A percentile compares a stretch with the other conserved stretches of the same genome.
phyloP scores from a whole-genome alignment of 1,140 invertebrate species.

The Trichogramma pretiosum region DNA sequence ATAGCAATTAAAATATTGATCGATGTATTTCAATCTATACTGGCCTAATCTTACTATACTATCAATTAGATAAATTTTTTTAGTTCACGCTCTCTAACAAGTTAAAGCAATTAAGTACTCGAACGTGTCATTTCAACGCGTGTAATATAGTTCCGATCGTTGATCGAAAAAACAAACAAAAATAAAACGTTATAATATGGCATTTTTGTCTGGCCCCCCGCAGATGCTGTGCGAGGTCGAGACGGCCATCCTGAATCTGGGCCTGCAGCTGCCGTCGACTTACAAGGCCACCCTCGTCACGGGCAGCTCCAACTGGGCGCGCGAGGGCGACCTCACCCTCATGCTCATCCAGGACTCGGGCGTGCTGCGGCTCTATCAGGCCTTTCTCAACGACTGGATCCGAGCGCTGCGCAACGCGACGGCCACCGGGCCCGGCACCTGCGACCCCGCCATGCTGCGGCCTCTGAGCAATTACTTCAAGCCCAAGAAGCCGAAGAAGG shows the following conservation, averaged over 20 bases:
- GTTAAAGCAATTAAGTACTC: too few relatives aligned
- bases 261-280: slow-evolving; percentile 23
- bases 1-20: too few relatives aligned
- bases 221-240: slow-evolving; percentile 47
- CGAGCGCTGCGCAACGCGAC: slow-evolving; percentile 36
- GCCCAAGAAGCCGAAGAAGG: slow-evolving; percentile 20
- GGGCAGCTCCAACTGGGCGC: slow-evolving; percentile 35
- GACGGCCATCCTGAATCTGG: slow-evolving; percentile 34
- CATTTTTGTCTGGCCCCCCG: slow-evolving; percentile 12
- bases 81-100: too few relatives aligned
- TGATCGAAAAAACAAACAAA: not conserved
- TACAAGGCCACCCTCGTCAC: slow-evolving; percentile 28
- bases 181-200: not conserved
- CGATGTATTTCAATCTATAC: too few relatives aligned
- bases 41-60: too few relatives aligned
- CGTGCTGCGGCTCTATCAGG: slow-evolving; percentile 36
- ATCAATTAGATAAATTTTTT: too few relatives aligned
- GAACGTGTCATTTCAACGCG: too few relatives aligned
- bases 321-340: slow-evolving; percentile 36
- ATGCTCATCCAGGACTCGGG: slow-evolving; percentile 44
- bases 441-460: slow-evolving; percentile 24
- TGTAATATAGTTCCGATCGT: not conserved
- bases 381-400: slow-evolving; percentile 41
- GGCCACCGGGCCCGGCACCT: slow-evolving; percentile 29
- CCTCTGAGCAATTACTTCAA: slow-evolving; percentile 17